phyloP scores from a whole-genome alignment of 2,888 invertebrate genomes.

The Drosophila rellima region DNA sequence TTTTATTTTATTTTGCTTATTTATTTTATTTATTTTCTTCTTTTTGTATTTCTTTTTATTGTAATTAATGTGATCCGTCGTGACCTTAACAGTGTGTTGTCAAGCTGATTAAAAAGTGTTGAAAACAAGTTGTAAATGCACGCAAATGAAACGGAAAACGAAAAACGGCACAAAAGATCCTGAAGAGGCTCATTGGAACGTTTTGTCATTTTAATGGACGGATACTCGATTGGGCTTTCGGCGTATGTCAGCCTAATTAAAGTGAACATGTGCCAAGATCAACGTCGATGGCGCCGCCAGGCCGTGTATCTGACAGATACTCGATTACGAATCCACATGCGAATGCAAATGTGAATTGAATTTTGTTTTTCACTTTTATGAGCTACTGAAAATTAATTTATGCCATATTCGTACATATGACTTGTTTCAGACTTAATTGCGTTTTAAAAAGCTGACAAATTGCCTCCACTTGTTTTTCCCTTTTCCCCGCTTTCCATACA shows the following conservation, averaged over 20 bases:
- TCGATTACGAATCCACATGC: constrained; percentile 24
- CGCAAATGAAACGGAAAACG: constrained; percentile 64
- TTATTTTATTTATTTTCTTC: constrained; percentile 22
- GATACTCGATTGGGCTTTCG: constrained; percentile 30
- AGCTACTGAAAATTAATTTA: constrained; percentile 75
- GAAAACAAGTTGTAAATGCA: constrained; percentile 75
- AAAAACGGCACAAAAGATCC: constrained; percentile 47
- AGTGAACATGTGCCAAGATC: constrained; percentile 81
- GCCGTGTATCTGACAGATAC: constrained; percentile 59
- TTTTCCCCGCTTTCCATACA: background rate
- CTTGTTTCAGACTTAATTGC: constrained; percentile 68
- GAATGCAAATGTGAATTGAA: constrained; percentile 41
- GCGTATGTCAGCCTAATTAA: constrained; percentile 73
- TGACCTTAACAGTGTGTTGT: constrained; percentile 79
- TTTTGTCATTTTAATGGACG: constrained; percentile 72
- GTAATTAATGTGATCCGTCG: constrained; percentile 76
- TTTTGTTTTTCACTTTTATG: constrained; percentile 13
- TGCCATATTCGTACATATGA: constrained; percentile 56
- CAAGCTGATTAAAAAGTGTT: constrained; percentile 78
- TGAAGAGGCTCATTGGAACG: constrained; percentile 28
- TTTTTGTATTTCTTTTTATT: constrained; percentile 29
- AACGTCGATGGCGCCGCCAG: constrained; percentile 76
- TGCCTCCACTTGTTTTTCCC: constrained; percentile 21
- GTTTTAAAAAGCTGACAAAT: constrained; percentile 67
- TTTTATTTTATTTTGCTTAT: constrained; percentile 29